Percentiles rank a stretch among this genome's conserved stretches.
Conservation (phyloP, 1,140 invertebrate species). For the Drosophila quadrilineata region DNA sequence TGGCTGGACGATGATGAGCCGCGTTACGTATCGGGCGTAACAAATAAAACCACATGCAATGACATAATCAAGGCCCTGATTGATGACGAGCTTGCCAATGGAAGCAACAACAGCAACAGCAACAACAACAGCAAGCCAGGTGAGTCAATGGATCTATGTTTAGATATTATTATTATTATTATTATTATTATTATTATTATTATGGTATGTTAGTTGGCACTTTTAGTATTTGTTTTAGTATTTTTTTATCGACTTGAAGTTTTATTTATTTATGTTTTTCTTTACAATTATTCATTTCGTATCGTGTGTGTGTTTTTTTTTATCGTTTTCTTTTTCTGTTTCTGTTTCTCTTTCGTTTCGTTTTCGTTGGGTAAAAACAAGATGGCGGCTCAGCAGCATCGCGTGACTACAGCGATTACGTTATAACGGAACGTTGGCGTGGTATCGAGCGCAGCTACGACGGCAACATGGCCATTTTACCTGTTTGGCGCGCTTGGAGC, state of each 20-base stretch:
- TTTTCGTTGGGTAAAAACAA: conserved; percentile 47
- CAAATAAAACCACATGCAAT: conserved; percentile 79
- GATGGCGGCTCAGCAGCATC: conserved; percentile 70
- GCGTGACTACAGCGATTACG: conserved; percentile 81
- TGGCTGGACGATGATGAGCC: conserved; percentile 72
- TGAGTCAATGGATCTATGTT: conserved; percentile 38
- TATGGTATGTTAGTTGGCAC: conserved; percentile 4
- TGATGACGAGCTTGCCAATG: conserved; percentile 71
- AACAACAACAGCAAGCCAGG: conserved; percentile 37
- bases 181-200: conserved; percentile 1
- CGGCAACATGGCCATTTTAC: conserved; percentile 80
- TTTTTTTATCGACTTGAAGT: conserved; percentile 17
- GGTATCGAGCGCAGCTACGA: conserved; percentile 80
- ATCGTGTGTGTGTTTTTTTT: conserved; percentile 8
- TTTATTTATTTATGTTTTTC: conserved; percentile 46
- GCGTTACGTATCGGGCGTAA: conserved; percentile 79
- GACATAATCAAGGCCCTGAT: conserved; percentile 81
- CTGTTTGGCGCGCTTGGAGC: conserved; percentile 79
- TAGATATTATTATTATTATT: neutral
- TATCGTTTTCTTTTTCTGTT: conserved; percentile 12
- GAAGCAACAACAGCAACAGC: conserved; percentile 39
- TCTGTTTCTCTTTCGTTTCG: conserved; percentile 28
- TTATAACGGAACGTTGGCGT: conserved; percentile 81
- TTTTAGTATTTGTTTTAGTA: conserved; percentile 35
- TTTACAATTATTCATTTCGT: conserved; percentile 50